phyloP scores from a whole-genome alignment of 2,797 vertebrate species.

The Tarsius wallacei region DNA sequence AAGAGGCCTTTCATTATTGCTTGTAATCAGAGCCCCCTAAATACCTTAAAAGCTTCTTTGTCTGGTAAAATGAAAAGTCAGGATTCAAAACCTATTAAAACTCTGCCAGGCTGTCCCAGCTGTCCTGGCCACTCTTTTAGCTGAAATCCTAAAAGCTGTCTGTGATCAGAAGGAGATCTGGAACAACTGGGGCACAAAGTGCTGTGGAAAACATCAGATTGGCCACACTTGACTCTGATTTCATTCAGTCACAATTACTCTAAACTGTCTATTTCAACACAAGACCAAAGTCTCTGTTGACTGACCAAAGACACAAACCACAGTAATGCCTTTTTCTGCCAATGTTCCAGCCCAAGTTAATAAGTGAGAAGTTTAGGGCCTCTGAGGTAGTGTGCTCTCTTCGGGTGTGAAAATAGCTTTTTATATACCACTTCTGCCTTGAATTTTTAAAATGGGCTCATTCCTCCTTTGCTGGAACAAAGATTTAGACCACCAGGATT shows the following conservation, averaged over 20 bases:
- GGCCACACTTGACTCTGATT: constrained; percentile 67
- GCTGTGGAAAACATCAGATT: constrained; percentile 47
- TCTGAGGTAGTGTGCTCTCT: background rate
- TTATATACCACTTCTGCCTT: background rate
- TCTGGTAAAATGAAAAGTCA: constrained; percentile 66
- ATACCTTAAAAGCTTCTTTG: constrained; percentile 75
- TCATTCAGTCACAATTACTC: constrained; percentile 45
- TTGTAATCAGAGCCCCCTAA: constrained; percentile 55
- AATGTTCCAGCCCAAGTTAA: constrained; percentile 58
- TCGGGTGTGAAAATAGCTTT: constrained; percentile 61
- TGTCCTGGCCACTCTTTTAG: constrained; percentile 67
- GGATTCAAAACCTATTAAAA: constrained; percentile 69
- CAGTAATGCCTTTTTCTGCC: constrained; percentile 66
- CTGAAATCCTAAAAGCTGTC: constrained; percentile 73
- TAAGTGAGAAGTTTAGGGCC: constrained; percentile 66
- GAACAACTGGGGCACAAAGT: constrained; percentile 68
- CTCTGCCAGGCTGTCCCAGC: constrained; percentile 72
- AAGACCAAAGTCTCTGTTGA: background rate
- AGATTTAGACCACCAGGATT: constrained; percentile 27
- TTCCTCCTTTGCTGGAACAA: constrained; percentile 16
- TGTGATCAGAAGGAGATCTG: constrained; percentile 22
- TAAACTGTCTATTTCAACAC: constrained; percentile 20
- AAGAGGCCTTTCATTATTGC: constrained; percentile 61
- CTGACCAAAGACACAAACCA: constrained; percentile 47
- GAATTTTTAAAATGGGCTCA: background rate